These are phyloP conservation scores for Passer montanus DNA, from an alignment of 2,113 vertebrate genomes.

Conservation along the genomic window DNA sequence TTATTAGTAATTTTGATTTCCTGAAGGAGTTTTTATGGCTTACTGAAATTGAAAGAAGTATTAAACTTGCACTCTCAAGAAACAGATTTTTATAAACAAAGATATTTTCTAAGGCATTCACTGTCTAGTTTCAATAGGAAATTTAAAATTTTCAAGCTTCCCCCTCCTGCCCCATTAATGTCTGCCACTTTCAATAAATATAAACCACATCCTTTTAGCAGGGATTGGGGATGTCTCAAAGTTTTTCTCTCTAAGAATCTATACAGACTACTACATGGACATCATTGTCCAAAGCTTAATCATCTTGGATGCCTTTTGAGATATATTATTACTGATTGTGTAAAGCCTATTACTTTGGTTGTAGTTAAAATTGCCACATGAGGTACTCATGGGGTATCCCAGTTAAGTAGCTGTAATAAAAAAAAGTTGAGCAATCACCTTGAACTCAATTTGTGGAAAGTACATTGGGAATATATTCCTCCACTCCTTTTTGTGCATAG, in stretches of 20 bases:
- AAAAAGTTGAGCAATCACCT: not conserved
- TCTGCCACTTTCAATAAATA: not conserved
- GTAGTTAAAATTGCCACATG: not conserved
- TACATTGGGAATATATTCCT: not conserved
- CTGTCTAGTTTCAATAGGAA: not conserved
- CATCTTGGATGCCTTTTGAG: not conserved
- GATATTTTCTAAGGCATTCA: not conserved
- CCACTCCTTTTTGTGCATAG: not conserved
- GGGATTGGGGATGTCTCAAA: not conserved
- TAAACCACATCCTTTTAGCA: rapidly evolving
- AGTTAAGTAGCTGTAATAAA: not conserved
- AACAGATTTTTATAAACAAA: not conserved
- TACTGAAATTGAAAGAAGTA: not conserved
- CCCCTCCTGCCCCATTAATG: rapidly evolving
- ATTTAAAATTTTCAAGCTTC: not conserved
- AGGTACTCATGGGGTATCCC: not conserved
- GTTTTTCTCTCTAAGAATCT: not conserved
- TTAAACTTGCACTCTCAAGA: not conserved
- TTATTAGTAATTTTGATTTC: not conserved
- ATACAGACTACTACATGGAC: not conserved
- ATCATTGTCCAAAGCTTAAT: not conserved
- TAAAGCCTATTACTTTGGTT: not conserved
- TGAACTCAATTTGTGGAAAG: not conserved
- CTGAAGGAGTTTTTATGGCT: not conserved
- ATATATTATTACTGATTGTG: not conserved